Evolutionary conservation across 2,113 vertebrate genomes (phyloP).

Genomic region (Semnornis frantzii): DNA sequence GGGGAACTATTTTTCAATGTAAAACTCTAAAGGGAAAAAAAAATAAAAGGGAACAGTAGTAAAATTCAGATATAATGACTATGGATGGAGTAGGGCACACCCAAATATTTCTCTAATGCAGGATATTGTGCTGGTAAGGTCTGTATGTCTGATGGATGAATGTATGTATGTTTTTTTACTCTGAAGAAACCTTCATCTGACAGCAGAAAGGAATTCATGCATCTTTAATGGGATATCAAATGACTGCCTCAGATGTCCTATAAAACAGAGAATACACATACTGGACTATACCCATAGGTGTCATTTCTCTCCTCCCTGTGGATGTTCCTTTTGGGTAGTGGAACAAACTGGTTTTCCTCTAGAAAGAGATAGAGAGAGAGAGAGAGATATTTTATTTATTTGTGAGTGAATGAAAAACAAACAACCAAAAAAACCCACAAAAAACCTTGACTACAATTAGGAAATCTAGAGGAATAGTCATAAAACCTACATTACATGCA

Average conservation of each 20-base stretch:
- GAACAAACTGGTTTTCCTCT: conserved; percentile 43
- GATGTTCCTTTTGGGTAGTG: neutral
- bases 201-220: neutral
- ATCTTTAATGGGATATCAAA: conserved; percentile 39
- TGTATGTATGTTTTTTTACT: no score
- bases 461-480: neutral
- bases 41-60: neutral
- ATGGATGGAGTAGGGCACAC: neutral
- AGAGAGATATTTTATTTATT: neutral
- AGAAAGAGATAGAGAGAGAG: neutral
- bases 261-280: conserved; percentile 25
- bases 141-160: neutral
- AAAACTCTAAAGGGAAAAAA: neutral
- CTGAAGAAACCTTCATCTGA: neutral
- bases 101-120: neutral
- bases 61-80: neutral
- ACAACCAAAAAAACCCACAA: neutral
- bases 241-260: conserved; percentile 52
- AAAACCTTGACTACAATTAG: neutral
- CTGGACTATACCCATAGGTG: conserved; percentile 46
- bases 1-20: neutral
- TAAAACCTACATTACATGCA: conserved; percentile 43
- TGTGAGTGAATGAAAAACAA: neutral
- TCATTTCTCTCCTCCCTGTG: conserved; percentile 18
- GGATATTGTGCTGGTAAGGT: neutral